Evolutionary conservation across 2,113 vertebrate species (phyloP).

Genomic region (Coregonus clupeaformis): DNA sequence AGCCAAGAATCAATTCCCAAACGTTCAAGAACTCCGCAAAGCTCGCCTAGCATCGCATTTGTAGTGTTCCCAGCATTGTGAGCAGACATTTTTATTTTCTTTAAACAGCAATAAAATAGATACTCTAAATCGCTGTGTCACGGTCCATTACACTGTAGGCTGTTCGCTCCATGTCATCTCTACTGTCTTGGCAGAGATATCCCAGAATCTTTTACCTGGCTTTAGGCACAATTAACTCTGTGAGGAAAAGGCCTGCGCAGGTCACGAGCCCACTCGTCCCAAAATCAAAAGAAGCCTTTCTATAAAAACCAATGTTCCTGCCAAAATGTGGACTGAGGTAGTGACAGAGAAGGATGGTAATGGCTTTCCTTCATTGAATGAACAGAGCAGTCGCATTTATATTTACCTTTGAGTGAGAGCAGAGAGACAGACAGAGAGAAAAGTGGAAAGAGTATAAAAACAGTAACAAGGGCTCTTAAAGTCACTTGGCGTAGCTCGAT

Average conservation of each 20-base stretch:
- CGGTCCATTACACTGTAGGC: conserved; percentile 50
- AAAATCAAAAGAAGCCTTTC: conserved; percentile 50
- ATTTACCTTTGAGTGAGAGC: conserved; percentile 16
- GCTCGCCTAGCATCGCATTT: conserved; percentile 26
- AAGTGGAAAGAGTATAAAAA: conserved; percentile 21
- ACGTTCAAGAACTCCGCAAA: conserved; percentile 10
- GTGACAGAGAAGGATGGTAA: conserved; percentile 42
- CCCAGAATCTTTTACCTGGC: conserved; percentile 38
- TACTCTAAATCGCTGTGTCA: conserved; percentile 41
- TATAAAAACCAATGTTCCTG: conserved; percentile 38
- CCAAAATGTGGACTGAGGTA: conserved; percentile 29
- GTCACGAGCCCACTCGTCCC: conserved; percentile 34
- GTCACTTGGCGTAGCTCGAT: background rate
- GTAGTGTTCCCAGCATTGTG: conserved; percentile 34
- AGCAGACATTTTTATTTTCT: conserved; percentile 33
- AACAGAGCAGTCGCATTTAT: conserved; percentile 23
- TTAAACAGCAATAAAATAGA: conserved; percentile 51
- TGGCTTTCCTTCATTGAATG: conserved; percentile 43
- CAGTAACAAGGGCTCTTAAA: conserved; percentile 14
- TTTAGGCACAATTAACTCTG: conserved; percentile 52
- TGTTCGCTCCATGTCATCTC: conserved; percentile 39
- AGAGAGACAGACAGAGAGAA: conserved; percentile 2
- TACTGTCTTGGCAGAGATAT: conserved; percentile 37
- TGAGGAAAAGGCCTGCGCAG: conserved; percentile 28
- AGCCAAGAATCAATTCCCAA: conserved; percentile 31